These are phyloP conservation scores for Calephelis perditalis DNA, from an alignment of 2,888 invertebrate genomes.

Conservation along the genomic window DNA sequence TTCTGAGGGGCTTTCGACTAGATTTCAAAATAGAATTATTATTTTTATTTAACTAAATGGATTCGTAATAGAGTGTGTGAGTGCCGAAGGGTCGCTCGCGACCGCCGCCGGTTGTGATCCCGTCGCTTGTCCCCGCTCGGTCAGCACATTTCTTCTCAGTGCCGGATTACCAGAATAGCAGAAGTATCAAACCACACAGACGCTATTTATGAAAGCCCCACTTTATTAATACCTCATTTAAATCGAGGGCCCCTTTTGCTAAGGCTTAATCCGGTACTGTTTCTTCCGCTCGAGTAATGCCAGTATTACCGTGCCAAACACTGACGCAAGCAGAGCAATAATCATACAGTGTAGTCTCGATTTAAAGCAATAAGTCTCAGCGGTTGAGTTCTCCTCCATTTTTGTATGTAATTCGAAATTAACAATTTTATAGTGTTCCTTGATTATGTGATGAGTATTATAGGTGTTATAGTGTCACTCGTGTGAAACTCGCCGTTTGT, in stretches of 20 bases:
- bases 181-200: too few species aligned
- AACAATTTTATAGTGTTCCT: slow-evolving; percentile 19
- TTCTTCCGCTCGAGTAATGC: background rate
- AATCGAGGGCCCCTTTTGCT: too few species aligned
- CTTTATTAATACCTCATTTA: too few species aligned
- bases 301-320: slow-evolving; percentile 56
- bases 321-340: slow-evolving; percentile 55
- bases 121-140: slow-evolving; percentile 11
- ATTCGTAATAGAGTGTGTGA: slow-evolving; percentile 7
- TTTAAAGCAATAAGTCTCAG: slow-evolving; percentile 41
- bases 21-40: too few species aligned
- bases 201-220: too few species aligned
- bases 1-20: too few species aligned
- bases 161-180: background rate
- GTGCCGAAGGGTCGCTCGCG: slow-evolving; percentile 15
- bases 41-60: too few species aligned
- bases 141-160: background rate
- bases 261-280: too few species aligned
- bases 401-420: slow-evolving; percentile 9
- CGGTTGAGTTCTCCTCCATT: slow-evolving; percentile 9
- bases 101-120: slow-evolving; percentile 15
- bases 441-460: slow-evolving; percentile 19
- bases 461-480: slow-evolving; percentile 15
- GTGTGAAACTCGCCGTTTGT: slow-evolving; percentile 19
- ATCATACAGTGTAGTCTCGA: slow-evolving; percentile 40